A percentile compares a stretch with the other conserved stretches of the same genome.
Evolutionary conservation across 2,113 vertebrate genomes (phyloP).

Genomic region (Polypterus bichir): DNA sequence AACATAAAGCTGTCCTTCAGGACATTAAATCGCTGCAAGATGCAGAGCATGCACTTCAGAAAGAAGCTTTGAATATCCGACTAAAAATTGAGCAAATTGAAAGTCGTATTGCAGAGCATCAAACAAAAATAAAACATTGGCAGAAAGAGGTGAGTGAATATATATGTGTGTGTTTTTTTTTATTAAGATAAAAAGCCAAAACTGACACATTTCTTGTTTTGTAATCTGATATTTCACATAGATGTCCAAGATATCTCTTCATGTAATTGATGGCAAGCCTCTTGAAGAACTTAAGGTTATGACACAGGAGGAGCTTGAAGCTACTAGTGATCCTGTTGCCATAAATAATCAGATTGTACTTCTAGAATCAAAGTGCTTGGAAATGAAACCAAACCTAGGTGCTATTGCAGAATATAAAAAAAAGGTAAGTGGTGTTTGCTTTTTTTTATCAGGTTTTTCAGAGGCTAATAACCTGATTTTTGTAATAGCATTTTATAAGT

Average conservation of each 20-base stretch:
- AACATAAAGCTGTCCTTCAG: slow-evolving; percentile 53
- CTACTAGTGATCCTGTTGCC: slow-evolving; percentile 51
- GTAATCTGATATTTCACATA: slow-evolving; percentile 22
- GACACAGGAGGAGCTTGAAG: slow-evolving; percentile 52
- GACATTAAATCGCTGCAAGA: slow-evolving; percentile 67
- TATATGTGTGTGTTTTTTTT: not conserved
- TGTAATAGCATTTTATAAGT: not conserved
- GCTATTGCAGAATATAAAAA: slow-evolving; percentile 78
- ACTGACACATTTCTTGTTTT: no score
- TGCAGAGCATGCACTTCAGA: slow-evolving; percentile 70
- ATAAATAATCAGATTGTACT: slow-evolving; percentile 73
- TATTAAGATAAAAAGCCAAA: no score
- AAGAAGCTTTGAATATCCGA: slow-evolving; percentile 72
- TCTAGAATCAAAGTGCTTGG: slow-evolving; percentile 66
- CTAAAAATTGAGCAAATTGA: slow-evolving; percentile 79
- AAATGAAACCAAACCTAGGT: slow-evolving; percentile 80
- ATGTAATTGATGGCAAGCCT: slow-evolving; percentile 56
- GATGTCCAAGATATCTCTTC: slow-evolving; percentile 68
- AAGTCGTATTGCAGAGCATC: slow-evolving; percentile 60
- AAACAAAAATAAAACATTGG: slow-evolving; percentile 82
- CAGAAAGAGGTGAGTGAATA: slow-evolving; percentile 70
- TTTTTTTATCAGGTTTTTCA: not conserved
- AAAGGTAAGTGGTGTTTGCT: slow-evolving; percentile 52
- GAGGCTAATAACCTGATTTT: accelerated
- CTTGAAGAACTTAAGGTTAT: slow-evolving; percentile 53